Evolutionary conservation across 1,140 invertebrate genomes (phyloP), one percentile per base, ranked within the genome.

Genomic region (Magallana ariakensis): DNA sequence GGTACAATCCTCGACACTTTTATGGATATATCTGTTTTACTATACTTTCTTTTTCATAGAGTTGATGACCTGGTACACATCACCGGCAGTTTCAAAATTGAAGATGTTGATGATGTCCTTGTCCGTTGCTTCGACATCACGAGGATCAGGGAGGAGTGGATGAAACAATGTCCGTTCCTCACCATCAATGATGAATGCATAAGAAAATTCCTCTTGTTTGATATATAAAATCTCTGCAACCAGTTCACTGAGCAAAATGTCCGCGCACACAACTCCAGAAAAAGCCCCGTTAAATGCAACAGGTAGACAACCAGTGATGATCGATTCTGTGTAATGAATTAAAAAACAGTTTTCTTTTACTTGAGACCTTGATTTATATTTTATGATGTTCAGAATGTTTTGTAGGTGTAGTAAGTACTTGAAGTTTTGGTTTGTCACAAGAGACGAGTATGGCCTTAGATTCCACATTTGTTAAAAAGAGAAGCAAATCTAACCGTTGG

Each of bases 181-280:
- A n/a, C 83, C 82, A 46, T 87, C 86, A 58, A 87, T 87, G 22
- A 87, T 80, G 60, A 87, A 87, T 3, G 81, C 86, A 80, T 87
- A 87, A 60, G 82, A 84, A 22, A 46, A 57, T 16, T 87, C 86
- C 84, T 83, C 86, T 80, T 84, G 60, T 19, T 57, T n/a, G 9
- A 87, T 75, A 53, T 87, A 87, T 9, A 83, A 54, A 58, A 84
- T 84, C 6, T 87, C 66, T 33, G 86, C 19, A 22, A 84, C 53
- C 4, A 87, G 80, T 13, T 87, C 83, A 75, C 62, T 80, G 46
- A 87, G 33, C 19, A 55, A 33, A 58, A 82, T 53, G 53, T 87
- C 86, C 57, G 82, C 60, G 57, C 86, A 87, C 26, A 56, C 81
- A 11, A 87, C 86, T 8, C 83, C 86, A 13, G 58, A n/a, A 13